These are phyloP conservation scores for Diadema setosum DNA, from an alignment of 35 echinoderm and acorn worm genomes.

Conservation along the genomic window DNA sequence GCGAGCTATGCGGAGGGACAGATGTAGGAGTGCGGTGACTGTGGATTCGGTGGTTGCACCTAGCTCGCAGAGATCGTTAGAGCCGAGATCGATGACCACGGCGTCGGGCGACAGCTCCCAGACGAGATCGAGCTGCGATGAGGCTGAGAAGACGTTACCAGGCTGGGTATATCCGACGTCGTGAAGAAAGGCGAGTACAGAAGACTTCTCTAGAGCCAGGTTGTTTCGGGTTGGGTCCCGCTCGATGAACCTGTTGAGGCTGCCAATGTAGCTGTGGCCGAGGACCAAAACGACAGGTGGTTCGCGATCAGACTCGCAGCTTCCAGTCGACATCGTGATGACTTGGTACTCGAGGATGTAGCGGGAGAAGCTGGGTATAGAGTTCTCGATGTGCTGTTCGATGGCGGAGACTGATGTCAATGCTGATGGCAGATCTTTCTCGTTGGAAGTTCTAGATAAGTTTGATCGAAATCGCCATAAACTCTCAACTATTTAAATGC, in stretches of 20 bases:
- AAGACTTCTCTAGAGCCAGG: not conserved
- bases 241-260: not conserved
- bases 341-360: too few species aligned
- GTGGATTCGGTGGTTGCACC: not conserved
- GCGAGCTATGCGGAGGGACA: not conserved
- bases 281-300: not conserved
- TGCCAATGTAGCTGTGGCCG: not conserved
- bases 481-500: too few species aligned
- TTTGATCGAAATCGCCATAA: too few species aligned
- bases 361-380: too few species aligned
- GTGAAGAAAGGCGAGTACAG: not conserved
- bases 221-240: not conserved
- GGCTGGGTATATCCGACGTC: not conserved
- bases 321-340: not conserved
- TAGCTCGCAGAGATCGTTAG: not conserved
- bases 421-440: too few species aligned
- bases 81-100: conserved; percentile 3
- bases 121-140: not conserved
- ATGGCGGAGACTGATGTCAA: too few species aligned
- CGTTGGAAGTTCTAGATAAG: too few species aligned
- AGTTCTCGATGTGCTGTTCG: too few species aligned
- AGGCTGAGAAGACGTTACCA: not conserved
- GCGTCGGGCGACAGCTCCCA: conserved; percentile 6
- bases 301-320: not conserved
- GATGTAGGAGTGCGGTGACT: not conserved